Percentiles rank a stretch among this genome's conserved stretches.
Evolutionary conservation across 2,888 invertebrate genomes (phyloP).

Genomic region (Pelosia muscerda): DNA sequence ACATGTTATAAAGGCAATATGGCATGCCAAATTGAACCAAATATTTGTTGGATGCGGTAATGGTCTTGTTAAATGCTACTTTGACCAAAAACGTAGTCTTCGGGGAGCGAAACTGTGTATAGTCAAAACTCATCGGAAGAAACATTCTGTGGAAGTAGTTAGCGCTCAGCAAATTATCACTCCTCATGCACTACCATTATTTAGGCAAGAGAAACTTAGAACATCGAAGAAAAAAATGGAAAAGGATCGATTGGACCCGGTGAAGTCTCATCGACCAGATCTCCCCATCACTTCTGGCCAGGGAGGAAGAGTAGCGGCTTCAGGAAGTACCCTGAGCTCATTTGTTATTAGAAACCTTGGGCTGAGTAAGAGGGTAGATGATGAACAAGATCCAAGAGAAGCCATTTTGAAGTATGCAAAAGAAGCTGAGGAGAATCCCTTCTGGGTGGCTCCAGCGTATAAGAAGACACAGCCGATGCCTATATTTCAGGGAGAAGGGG

Average conservation of each 20-base stretch:
- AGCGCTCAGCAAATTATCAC: conserved; percentile 98
- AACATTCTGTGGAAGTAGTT: conserved; percentile 94
- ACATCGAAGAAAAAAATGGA: conserved; percentile 96
- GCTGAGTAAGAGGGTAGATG: conserved; percentile 95
- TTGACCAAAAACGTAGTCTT: conserved; percentile 94
- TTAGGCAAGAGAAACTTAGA: conserved; percentile 95
- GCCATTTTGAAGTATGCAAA: conserved; percentile 98
- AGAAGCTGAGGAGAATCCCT: conserved; percentile 98
- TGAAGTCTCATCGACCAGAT: conserved; percentile 94
- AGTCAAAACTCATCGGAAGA: conserved; percentile 92
- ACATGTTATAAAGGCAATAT: conserved; percentile 94
- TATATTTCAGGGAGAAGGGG: conserved; percentile 89
- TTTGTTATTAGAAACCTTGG: conserved; percentile 98
- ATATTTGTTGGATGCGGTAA: conserved; percentile 97
- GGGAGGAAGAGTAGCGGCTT: conserved; percentile 97
- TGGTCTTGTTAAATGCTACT: conserved; percentile 96
- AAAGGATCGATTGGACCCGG: conserved; percentile 95
- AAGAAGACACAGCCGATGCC: conserved; percentile 95
- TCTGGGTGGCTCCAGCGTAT: conserved; percentile 98
- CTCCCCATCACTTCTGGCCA: conserved; percentile 95
- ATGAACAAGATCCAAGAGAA: conserved; percentile 97
- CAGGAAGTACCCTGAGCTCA: conserved; percentile 98
- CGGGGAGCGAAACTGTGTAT: conserved; percentile 97
- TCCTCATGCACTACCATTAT: conserved; percentile 97
- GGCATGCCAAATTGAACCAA: conserved; percentile 99